phyloP scores from a whole-genome alignment of 2,888 invertebrate species.

The Acronicta psi region DNA sequence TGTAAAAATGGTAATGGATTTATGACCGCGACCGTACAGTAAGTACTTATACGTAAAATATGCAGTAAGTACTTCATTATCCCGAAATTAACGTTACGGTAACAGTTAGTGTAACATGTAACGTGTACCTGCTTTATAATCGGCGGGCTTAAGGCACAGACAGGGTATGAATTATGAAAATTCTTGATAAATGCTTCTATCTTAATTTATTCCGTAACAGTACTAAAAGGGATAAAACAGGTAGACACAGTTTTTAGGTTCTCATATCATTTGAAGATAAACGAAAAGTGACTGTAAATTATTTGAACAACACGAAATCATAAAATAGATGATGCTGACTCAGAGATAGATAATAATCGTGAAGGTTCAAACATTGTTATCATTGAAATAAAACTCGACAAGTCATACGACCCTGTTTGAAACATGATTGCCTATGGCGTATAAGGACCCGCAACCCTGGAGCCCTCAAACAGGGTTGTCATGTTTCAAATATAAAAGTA shows the following conservation, averaged over 20 bases:
- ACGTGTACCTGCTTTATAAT: conserved; percentile 15
- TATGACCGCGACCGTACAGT: too few relatives aligned
- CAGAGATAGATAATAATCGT: conserved; percentile 1
- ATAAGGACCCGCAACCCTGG: conserved; percentile 44
- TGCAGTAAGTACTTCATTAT: not conserved
- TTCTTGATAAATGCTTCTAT: conserved; percentile 44
- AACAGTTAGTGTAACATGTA: conserved; percentile 17
- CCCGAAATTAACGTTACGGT: conserved; percentile 3
- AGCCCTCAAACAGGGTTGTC: conserved; percentile 41
- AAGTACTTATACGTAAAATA: too few relatives aligned
- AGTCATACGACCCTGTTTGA: conserved; percentile 52
- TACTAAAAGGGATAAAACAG: conserved; percentile 23
- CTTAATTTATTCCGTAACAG: conserved; percentile 40
- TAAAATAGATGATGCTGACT: not conserved
- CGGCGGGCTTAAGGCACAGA: not conserved
- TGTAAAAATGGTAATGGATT: too few relatives aligned
- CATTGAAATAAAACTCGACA: conserved; percentile 39
- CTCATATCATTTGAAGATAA: conserved; percentile 19
- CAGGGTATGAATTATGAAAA: conserved; percentile 40
- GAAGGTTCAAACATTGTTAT: conserved; percentile 8
- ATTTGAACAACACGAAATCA: not conserved
- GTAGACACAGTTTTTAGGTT: conserved; percentile 15
- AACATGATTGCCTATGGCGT: conserved; percentile 65
- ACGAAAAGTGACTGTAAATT: conserved; percentile 3
- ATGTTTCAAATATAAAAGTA: conserved; percentile 64